A percentile compares a stretch with the other conserved stretches of the same genome.
Evolutionary conservation across 2,113 vertebrate genomes (phyloP).

Genomic region (Pachyramphus minor): DNA sequence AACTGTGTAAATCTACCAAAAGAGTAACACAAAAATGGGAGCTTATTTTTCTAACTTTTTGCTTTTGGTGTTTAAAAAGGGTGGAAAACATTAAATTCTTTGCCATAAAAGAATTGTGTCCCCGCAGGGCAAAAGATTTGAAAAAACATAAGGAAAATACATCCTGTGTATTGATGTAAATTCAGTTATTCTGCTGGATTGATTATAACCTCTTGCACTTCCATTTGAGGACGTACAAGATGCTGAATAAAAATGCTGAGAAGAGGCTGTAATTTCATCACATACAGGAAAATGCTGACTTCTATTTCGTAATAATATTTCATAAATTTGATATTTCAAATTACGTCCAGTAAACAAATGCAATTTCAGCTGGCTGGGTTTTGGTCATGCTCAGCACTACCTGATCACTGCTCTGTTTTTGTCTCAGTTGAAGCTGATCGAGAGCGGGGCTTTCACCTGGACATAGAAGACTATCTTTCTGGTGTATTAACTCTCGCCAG

Average conservation of each 20-base stretch:
- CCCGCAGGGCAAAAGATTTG: background rate
- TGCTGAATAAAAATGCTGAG: background rate
- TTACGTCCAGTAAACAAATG: background rate
- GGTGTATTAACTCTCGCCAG: constrained; percentile 93
- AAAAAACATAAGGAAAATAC: background rate
- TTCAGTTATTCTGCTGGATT: background rate
- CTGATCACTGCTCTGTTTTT: background rate
- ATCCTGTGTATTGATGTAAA: background rate
- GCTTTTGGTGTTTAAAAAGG: background rate
- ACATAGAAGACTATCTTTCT: constrained; percentile 96
- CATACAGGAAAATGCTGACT: background rate
- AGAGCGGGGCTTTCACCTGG: constrained; percentile 95
- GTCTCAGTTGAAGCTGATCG: constrained; percentile 87
- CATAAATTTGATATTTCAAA: background rate
- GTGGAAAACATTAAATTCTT: background rate
- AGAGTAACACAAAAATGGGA: background rate
- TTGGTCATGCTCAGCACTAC: background rate
- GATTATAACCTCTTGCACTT: background rate
- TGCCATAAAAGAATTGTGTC: background rate
- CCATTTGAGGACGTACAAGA: background rate
- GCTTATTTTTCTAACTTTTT: background rate
- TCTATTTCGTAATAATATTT: background rate
- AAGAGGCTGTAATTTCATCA: background rate
- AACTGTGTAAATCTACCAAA: background rate
- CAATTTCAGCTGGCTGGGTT: background rate